Base-by-base conservation (phyloP, 2,888 invertebrate species). In the Agonopterix heracliana region DNA sequence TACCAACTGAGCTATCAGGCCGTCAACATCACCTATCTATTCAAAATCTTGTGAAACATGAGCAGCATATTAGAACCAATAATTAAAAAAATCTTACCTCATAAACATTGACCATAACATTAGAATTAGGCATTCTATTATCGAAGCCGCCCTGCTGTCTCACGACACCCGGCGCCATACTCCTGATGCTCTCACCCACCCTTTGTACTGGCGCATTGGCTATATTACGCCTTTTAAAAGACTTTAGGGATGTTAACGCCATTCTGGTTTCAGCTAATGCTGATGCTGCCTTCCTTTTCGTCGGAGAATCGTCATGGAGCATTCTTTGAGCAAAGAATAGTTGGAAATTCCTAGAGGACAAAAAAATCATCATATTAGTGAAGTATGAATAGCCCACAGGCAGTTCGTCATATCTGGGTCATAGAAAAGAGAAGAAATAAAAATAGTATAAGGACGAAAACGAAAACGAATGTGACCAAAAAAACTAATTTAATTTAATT, bases 171-270 rank as follows among this genome's bases (percentile, higher is more conserved):
- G 91, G 91, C 11, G 80, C 66, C 47, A 70, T 63, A 59, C 88
- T 90, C 38, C 87, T 82, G 0, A 91, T 78, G 53, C 83, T 89
- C n/a, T 91, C 90, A 7, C 91, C 91, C 9, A 90, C 85, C 64
- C 84, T 71, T 63, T 87, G 81, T 34, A 88, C 71, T n/a, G 86
- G 86, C 8, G 74, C 89, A 73, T 72, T 83, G 4, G 89, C 79
- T 63, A 82, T 81, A 60, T 89, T 88, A 34, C 87, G 74, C 34
- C 92, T 89, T 53, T 92, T 93, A 56, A 92, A 92, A 0, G 93
- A 91, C 60, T 91, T 92, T 43, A 96, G 78, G 2, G 93, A 93
- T 48, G 94, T 94, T 50, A 97, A 84, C 8, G 95, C 95, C 68
- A 92, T 90, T 50, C 97, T 90, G 47, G 95, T 93, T 64, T 94